Evolutionary conservation across 2,888 invertebrate species (phyloP).

Genomic region (Ellobium chinense): DNA sequence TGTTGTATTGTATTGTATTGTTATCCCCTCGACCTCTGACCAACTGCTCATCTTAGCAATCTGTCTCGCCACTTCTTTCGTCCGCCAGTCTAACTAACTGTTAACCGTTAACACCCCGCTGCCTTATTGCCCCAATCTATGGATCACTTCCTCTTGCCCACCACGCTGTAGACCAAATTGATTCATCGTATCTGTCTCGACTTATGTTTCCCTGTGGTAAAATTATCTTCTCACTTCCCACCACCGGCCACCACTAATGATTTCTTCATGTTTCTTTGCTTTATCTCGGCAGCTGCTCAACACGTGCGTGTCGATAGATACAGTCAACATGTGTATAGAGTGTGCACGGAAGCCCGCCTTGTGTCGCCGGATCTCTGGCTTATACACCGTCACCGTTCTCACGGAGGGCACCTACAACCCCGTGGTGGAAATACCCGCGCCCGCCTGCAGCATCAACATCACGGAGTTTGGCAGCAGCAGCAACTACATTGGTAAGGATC

Average conservation of each 20-base stretch:
- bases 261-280: neutral
- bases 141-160: no score
- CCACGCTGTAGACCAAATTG: no score
- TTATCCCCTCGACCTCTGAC: no score
- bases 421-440: constrained; percentile 90
- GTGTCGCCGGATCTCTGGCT: constrained; percentile 80
- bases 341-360: constrained; percentile 24
- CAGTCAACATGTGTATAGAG: neutral
- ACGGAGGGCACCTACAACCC: constrained; percentile 90
- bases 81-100: no score
- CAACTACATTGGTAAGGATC: constrained; percentile 92
- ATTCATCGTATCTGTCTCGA: no score
- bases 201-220: no score
- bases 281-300: constrained; percentile 1
- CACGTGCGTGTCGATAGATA: neutral
- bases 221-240: no score
- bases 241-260: neutral
- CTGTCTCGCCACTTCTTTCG: no score
- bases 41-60: no score
- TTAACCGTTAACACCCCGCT: no score
- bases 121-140: no score
- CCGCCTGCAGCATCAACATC: constrained; percentile 92
- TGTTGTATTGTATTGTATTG: no score
- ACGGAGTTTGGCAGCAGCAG: constrained; percentile 90
- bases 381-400: constrained; percentile 88